phyloP scores from a whole-genome alignment of 1,140 invertebrate genomes.

The Idris sp. region DNA sequence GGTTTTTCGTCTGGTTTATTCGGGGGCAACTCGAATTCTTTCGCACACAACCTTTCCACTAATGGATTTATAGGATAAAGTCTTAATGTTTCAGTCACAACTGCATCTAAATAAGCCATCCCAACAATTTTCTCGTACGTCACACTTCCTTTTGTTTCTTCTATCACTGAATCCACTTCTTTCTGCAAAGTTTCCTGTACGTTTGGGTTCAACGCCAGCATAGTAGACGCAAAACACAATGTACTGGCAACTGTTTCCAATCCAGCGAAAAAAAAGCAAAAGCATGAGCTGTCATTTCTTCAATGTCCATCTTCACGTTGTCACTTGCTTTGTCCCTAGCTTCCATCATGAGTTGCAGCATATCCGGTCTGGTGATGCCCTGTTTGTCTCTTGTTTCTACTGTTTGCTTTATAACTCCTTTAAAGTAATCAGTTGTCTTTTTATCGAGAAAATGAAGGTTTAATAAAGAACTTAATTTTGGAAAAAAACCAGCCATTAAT shows the following conservation, averaged over 20 bases:
- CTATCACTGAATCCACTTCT: constrained; percentile 59
- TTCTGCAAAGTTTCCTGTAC: constrained; percentile 47
- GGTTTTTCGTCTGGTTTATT: constrained; percentile 38
- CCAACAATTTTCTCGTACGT: constrained; percentile 48
- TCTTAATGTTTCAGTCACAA: constrained; percentile 54
- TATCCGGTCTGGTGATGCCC: constrained; percentile 78
- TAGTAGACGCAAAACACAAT: constrained; percentile 16
- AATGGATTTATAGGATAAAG: constrained; percentile 69
- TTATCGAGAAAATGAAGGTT: constrained; percentile 56
- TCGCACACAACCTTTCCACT: constrained; percentile 76
- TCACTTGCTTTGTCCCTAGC: constrained; percentile 66
- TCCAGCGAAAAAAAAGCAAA: constrained; percentile 73
- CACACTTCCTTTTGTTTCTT: constrained; percentile 34
- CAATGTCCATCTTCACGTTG: constrained; percentile 57
- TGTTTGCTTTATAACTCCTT: constrained; percentile 73
- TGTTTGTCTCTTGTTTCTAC: constrained; percentile 77
- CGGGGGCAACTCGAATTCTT: constrained; percentile 59
- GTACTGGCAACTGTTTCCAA: constrained; percentile 69
- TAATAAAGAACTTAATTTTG: constrained; percentile 21
- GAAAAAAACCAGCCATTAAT: constrained; percentile 32
- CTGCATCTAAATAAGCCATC: constrained; percentile 55
- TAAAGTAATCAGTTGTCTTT: constrained; percentile 65
- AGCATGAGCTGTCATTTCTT: constrained; percentile 68
- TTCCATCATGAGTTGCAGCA: constrained; percentile 79
- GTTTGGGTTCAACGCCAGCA: constrained; percentile 42